These are phyloP conservation scores for Dipodomys stephensi DNA, from an alignment of 2,113 vertebrate species.

Conservation along the genomic window DNA sequence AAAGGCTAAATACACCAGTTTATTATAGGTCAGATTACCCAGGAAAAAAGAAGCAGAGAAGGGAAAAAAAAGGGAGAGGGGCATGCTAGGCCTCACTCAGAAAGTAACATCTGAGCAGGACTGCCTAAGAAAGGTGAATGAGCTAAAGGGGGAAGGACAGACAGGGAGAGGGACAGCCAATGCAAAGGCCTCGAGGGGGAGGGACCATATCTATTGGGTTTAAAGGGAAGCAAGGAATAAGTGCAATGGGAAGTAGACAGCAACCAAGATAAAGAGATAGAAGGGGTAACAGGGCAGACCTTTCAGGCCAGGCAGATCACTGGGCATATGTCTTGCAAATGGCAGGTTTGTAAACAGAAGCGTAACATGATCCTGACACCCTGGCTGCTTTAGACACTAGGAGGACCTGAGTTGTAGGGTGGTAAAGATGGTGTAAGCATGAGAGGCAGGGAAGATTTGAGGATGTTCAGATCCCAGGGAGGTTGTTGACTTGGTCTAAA, in stretches of 20 bases:
- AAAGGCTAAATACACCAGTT: not conserved
- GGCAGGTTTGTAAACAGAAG: not conserved
- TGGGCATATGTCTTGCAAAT: not conserved
- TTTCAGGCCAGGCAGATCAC: no score
- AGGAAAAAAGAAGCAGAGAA: not conserved
- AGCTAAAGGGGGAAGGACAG: not conserved
- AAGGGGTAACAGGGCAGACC: no score
- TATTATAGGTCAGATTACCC: not conserved
- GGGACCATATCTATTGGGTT: not conserved
- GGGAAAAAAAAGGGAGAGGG: no score
- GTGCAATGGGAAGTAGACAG: not conserved
- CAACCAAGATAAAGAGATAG: not conserved
- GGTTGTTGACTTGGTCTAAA: not conserved
- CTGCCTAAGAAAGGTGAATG: not conserved
- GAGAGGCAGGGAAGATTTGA: not conserved
- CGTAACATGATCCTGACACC: not conserved
- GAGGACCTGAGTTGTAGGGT: not conserved
- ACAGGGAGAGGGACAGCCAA: not conserved
- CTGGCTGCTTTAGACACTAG: not conserved
- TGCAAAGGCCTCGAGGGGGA: not conserved
- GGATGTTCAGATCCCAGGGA: no score
- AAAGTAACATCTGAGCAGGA: not conserved
- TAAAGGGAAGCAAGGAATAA: not conserved
- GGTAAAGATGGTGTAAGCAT: no score
- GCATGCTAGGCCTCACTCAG: not conserved